Base-by-base conservation (phyloP, 2,888 invertebrate genomes). In the Erebia ligea region DNA sequence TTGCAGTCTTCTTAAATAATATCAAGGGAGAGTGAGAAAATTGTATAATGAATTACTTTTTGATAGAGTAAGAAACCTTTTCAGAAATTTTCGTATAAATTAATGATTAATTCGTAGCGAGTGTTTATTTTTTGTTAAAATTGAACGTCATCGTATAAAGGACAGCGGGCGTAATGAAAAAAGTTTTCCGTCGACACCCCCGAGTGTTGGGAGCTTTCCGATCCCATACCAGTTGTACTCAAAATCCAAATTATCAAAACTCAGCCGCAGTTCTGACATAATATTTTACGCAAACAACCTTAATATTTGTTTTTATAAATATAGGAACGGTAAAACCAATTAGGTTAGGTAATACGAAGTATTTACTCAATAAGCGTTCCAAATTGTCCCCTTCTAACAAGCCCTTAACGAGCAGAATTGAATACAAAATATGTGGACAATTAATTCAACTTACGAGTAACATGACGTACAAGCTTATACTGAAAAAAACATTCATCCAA, bases 121-220 rank as follows among this genome's bases (percentile, higher is more conserved):
- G 59, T 68, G 63, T 69, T 69, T 68, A 61, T 62, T 67, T 73
- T 69, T 48, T 48, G 67, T 58, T 67, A 21, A 67, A 57, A 67
- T 58, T 58, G 45, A 58, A 58, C 66, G 67, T 58, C 67, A 58
- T 48, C 58, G 48, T 58, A 58, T 67, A 67, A 67, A 67, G 48
- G 67, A 67, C 57, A 67, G 67, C 58, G 57, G 63, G 58, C 72
- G 68, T 72, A 75, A 75, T 75, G 75, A 73, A 75, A 75, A 75
- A 75, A 73, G 65, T 71, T 75, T 70, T 71, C 40, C 19, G 25
- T 58, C 48, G 68, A 68, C 71, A 66, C 25, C 58, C 54, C n/a
- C 58, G n/a, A 68, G 61, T 61, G 65, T 71, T 69, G 42, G 65
- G 58, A 19, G 58, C 42, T 57, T 25, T 63, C 59, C 58, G 63